Evolutionary conservation across 2,888 invertebrate genomes (phyloP).

Genomic region (Lobophora halterata): DNA sequence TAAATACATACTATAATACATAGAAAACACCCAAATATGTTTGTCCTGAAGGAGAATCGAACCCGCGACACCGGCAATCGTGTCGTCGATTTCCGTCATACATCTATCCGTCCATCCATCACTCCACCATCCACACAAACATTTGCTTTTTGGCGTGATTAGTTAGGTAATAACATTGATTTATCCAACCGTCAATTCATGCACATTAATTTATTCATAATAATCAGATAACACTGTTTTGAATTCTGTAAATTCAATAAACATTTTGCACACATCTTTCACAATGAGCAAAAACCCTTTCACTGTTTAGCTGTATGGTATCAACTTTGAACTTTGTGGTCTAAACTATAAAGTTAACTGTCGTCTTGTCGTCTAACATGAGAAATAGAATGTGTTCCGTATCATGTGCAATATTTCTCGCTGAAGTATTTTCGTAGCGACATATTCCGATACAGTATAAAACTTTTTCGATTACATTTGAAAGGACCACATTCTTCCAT

Average conservation of each 20-base stretch:
- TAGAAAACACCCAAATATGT: too few species aligned
- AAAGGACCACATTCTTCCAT: background rate
- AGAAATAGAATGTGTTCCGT: background rate
- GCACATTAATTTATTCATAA: too few species aligned
- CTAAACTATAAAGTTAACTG: background rate
- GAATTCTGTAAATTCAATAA: slow-evolving; percentile 5
- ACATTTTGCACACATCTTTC: slow-evolving; percentile 6
- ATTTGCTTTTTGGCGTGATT: too few species aligned
- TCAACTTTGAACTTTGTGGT: background rate
- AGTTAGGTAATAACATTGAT: too few species aligned
- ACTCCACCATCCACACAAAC: too few species aligned
- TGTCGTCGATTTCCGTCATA: too few species aligned
- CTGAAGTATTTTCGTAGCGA: background rate
- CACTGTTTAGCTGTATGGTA: background rate
- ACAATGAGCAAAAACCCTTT: slow-evolving; percentile 4
- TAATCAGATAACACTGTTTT: too few species aligned
- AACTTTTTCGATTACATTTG: background rate
- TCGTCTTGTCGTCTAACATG: background rate
- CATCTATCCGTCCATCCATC: too few species aligned
- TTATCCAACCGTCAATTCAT: too few species aligned
- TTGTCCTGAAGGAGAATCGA: too few species aligned
- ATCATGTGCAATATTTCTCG: background rate
- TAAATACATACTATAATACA: too few species aligned
- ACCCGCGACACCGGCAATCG: too few species aligned
- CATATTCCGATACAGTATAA: background rate